A percentile compares a stretch with the other conserved stretches of the same genome.
phyloP scores from a whole-genome alignment of 1,140 invertebrate species.

The Drosophila aff. region DNA sequence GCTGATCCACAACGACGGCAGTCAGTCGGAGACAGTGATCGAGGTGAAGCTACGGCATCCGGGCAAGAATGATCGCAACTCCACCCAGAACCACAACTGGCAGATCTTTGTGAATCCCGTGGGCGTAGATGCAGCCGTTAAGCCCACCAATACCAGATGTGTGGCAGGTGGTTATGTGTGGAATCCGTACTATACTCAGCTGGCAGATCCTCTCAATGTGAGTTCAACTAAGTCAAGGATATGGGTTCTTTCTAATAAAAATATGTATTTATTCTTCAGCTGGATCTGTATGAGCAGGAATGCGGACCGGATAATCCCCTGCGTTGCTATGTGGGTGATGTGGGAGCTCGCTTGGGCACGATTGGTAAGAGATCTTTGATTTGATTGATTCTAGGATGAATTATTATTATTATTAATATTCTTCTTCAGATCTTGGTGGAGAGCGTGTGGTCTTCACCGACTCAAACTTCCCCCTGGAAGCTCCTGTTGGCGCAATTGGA shows the following conservation, averaged over 20 bases:
- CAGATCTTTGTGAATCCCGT: slow-evolving; percentile 97
- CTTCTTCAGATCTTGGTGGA: slow-evolving; percentile 88
- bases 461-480: slow-evolving; percentile 94
- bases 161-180: slow-evolving; percentile 95
- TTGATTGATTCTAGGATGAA: background rate
- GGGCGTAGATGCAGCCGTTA: slow-evolving; percentile 95
- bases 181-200: slow-evolving; percentile 96
- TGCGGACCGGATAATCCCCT: slow-evolving; percentile 94
- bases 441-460: slow-evolving; percentile 93
- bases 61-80: slow-evolving; percentile 92
- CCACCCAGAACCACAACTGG: slow-evolving; percentile 95
- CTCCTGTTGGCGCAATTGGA: slow-evolving; percentile 91
- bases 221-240: slow-evolving; percentile 34
- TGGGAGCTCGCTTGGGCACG: slow-evolving; percentile 93
- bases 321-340: slow-evolving; percentile 96
- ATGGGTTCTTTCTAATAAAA: background rate
- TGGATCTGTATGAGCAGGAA: slow-evolving; percentile 93
- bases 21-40: slow-evolving; percentile 94
- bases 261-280: slow-evolving; percentile 85
- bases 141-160: slow-evolving; percentile 92
- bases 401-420: background rate
- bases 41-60: slow-evolving; percentile 95
- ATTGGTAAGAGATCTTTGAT: slow-evolving; percentile 86
- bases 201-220: slow-evolving; percentile 95
- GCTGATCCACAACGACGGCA: slow-evolving; percentile 93